Base-by-base conservation (phyloP, 2,113 vertebrate genomes). In the Murina feae region DNA sequence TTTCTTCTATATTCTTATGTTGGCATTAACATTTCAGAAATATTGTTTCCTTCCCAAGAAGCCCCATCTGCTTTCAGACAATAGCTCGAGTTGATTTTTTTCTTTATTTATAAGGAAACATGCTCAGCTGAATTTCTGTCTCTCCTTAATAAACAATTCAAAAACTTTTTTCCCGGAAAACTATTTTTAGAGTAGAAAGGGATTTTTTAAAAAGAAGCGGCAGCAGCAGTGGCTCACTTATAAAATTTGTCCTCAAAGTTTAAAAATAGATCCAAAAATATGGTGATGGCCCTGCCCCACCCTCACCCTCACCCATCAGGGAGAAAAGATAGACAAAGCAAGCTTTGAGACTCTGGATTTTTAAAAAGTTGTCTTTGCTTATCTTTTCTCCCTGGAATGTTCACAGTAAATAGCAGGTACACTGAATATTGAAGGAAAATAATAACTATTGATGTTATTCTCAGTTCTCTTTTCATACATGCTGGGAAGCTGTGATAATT, bases 111-210 rank as follows among this genome's bases (percentile, higher is more conserved):
- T 85, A 79, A 90, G 83, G 63, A 94, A 91, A 93, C 89, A 92
- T 17, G 35, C 69, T 90, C 92, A 94, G 95, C 39, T 95, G 79
- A 96, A 90, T 90, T 92, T 95, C 82, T 94, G 84, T 96, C 83
- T 90, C 75, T 74, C 71, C 95, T 90, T 96, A 92, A 96, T 95
- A 96, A 97, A 96, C 94, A 97, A 94, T 93, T 96, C 65, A 80
- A 65, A 95, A 97, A 96, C 83, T 96, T 96, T 93, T 92, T 92
- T 58, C 96, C 96, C 86, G 96, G 94, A 9, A 89, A 93, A 95
- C 81, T 96, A 95, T 96, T 96, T 97, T 97, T 96, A 96, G 94
- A 86, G 71, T 49, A 89, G 90, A 94, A 91, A 69, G 79, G 53
- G 66, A 69, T 87, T 72, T 91, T 89, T 76, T 7, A 51, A 47